Percentiles rank a stretch among this genome's conserved stretches.
phyloP scores from a whole-genome alignment of 2,888 invertebrate genomes.

The Cryptus armator region DNA sequence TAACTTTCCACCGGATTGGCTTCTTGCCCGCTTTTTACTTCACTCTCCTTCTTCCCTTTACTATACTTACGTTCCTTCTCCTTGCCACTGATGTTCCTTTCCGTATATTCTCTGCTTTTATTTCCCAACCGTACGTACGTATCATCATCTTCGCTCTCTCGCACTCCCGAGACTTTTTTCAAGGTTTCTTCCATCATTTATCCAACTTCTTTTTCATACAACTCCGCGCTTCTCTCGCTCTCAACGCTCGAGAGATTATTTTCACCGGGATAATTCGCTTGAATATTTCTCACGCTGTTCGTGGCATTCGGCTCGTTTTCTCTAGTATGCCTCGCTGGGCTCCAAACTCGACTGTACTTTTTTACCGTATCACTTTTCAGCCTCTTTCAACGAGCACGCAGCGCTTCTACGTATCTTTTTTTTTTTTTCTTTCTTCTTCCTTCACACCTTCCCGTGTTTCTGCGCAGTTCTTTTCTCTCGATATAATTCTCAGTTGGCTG shows the following conservation, averaged over 20 bases:
- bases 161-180: slow-evolving; percentile 14
- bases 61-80: slow-evolving; percentile 15
- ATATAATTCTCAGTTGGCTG: slow-evolving; percentile 49
- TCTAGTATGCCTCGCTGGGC: not conserved
- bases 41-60: not conserved
- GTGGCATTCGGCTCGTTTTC: slow-evolving; percentile 27
- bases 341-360: slow-evolving; percentile 17
- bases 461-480: slow-evolving; percentile 28
- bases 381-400: slow-evolving; percentile 44
- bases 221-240: not conserved
- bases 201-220: slow-evolving; percentile 23
- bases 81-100: not conserved
- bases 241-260: slow-evolving; percentile 53
- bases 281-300: slow-evolving; percentile 57
- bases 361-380: slow-evolving; percentile 56
- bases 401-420: not conserved
- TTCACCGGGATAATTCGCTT: slow-evolving; percentile 59
- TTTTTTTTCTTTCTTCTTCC: not conserved
- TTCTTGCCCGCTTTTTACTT: slow-evolving; percentile 58
- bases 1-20: slow-evolving; percentile 63
- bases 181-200: slow-evolving; percentile 26
- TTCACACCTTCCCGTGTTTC: not conserved
- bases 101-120: slow-evolving; percentile 5
- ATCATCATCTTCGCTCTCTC: slow-evolving; percentile 14
- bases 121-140: slow-evolving; percentile 13